A percentile compares a stretch with the other conserved stretches of the same genome.
Conservation (phyloP, 1,140 invertebrate genomes). For the Panonychus citri region DNA sequence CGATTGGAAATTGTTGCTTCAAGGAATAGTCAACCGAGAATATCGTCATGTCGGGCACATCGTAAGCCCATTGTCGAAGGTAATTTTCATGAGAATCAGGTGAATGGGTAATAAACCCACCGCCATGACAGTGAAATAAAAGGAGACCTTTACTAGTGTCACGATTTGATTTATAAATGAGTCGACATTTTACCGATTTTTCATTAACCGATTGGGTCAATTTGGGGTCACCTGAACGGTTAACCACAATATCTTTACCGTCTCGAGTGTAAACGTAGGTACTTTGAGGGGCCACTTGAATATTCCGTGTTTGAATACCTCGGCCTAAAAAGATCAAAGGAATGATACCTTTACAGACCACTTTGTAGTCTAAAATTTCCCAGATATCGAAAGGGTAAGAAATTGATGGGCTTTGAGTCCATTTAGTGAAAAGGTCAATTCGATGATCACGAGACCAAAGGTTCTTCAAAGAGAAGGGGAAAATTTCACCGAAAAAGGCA, state of each 20-base stretch:
- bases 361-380: background rate
- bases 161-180: background rate
- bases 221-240: background rate
- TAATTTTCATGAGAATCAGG: constrained; percentile 2
- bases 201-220: background rate
- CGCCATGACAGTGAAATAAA: background rate
- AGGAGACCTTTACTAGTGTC: background rate
- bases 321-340: background rate
- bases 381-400: background rate
- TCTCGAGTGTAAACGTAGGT: background rate
- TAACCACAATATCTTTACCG: background rate
- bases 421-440: background rate
- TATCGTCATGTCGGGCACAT: constrained; percentile 35
- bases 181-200: background rate
- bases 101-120: background rate
- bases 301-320: background rate
- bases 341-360: background rate
- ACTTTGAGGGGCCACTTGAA: background rate
- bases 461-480: background rate
- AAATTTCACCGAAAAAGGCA: background rate
- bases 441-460: background rate
- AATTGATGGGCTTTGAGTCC: background rate
- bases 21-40: constrained; percentile 87
- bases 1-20: constrained; percentile 38
- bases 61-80: background rate